Base-by-base conservation (phyloP, 2,888 invertebrate genomes). In the Mimas tiliae region DNA sequence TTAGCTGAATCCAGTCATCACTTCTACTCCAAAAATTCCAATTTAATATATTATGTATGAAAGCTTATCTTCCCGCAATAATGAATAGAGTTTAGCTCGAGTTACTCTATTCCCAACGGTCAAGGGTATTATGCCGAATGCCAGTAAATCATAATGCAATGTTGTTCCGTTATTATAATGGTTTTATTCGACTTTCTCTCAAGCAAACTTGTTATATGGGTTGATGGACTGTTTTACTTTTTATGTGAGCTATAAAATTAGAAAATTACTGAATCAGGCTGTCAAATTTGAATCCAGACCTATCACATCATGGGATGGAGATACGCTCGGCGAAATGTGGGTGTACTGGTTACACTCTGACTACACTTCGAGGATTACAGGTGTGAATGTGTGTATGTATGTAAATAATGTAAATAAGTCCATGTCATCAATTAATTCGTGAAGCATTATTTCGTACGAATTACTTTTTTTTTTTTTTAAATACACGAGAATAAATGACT, bases 41-140 rank as follows among this genome's bases (percentile, higher is more conserved):
- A n/a, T 38, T 1, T n/a, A 19, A 16, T 64, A 14, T 9, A n/a
- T 34, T 33, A 34, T 63, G 27, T n/a, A 63, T 63, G 50, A 19
- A 48, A n/a, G 50, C 34, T 58, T 58, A 34, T 58, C 33, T 38
- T 19, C 19, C 33, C 19, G 3, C 16, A 38, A 38, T 12, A 9
- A 7, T 33, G 63, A 50, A 50, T 50, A 63, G 33, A 16, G 63
- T 50, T 16, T 34, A 51, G 45, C 42, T 19, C 8, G 51, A 50
- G 50, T 38, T 50, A 65, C 51, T 65, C 50, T 58, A 50, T 65
- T 62, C 51, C 51, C 62, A 50, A 33, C 7, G 45, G 52, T 16
- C 45, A 51, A 63, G 42, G 42, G 12, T 14, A 52, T 45, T 34
- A 51, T 47, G 33, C 16, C 21, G 51, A 52, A 51, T 65, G 16